Conservation (phyloP, 2,797 vertebrate genomes). For the Mormyrops attenuatus region DNA sequence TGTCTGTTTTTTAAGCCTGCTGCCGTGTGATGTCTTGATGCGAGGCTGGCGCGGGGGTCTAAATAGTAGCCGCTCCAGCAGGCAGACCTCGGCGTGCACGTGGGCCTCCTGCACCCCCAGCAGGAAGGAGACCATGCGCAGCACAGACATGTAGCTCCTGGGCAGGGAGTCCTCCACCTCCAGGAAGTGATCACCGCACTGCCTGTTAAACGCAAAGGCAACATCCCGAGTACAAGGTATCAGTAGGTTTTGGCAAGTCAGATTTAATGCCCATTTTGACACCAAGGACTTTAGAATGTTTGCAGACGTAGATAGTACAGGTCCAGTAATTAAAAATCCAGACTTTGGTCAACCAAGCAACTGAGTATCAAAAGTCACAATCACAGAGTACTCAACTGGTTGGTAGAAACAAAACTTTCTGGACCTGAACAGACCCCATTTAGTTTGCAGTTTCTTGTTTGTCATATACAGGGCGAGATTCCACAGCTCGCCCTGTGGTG, state of each 20-base stretch:
- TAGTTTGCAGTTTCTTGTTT: background rate
- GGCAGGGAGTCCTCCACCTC: conserved; percentile 66
- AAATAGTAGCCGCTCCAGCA: conserved; percentile 60
- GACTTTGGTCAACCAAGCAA: background rate
- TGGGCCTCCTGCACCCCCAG: conserved; percentile 59
- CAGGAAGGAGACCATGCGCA: conserved; percentile 78
- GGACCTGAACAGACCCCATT: background rate
- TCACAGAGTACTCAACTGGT: background rate
- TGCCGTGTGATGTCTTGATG: background rate
- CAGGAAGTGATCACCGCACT: conserved; percentile 54
- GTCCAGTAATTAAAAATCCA: background rate
- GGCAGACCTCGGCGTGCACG: conserved; percentile 73
- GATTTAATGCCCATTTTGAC: background rate
- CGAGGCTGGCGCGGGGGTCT: background rate
- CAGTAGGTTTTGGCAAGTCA: background rate
- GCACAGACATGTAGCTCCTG: conserved; percentile 71
- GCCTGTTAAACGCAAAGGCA: conserved; percentile 44
- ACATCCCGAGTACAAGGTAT: background rate
- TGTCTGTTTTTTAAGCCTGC: background rate
- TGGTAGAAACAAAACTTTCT: background rate
- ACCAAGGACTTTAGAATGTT: background rate
- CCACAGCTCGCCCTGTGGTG: background rate
- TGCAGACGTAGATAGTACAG: background rate
- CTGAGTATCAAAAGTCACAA: background rate
- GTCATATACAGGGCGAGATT: background rate